These are phyloP conservation scores for Ceuthmochares aereus DNA, from an alignment of 2,113 vertebrate species.

Conservation along the genomic window DNA sequence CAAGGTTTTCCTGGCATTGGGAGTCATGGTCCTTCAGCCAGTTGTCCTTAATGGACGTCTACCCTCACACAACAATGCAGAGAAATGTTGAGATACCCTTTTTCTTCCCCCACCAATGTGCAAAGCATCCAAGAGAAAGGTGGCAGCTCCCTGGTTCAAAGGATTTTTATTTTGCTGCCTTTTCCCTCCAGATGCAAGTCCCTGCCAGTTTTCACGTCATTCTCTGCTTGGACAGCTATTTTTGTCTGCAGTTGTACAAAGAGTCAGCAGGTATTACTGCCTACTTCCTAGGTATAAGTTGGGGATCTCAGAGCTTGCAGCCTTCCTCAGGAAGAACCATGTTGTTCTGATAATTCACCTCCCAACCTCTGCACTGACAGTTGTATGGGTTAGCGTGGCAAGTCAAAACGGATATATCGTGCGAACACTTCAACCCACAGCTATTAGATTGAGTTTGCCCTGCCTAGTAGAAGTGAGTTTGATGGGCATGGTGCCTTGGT, in stretches of 20 bases:
- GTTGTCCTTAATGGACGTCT: not conserved
- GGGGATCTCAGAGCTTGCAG: not conserved
- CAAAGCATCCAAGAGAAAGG: not conserved
- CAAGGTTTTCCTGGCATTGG: rapidly evolving
- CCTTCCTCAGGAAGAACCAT: rapidly evolving
- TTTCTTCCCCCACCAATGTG: not conserved
- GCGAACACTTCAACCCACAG: not conserved
- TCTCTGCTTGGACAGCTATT: not conserved
- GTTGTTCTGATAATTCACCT: not conserved
- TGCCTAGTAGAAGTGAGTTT: not conserved
- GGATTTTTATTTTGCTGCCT: not conserved
- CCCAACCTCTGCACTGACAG: not conserved
- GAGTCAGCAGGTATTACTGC: not conserved
- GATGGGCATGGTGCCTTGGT: not conserved
- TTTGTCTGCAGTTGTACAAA: not conserved
- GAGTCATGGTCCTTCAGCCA: not conserved
- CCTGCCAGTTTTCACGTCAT: rapidly evolving
- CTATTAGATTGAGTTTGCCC: not conserved
- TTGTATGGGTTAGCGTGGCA: not conserved
- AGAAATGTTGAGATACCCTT: not conserved
- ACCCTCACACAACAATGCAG: rapidly evolving
- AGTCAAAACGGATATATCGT: not conserved
- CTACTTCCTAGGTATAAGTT: not conserved
- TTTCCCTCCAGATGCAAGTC: not conserved
- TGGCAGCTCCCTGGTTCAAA: not conserved